Percentiles rank a stretch among this genome's conserved stretches.
phyloP scores from a whole-genome alignment of 2,888 invertebrate species.

The Toxonevra muliebris region DNA sequence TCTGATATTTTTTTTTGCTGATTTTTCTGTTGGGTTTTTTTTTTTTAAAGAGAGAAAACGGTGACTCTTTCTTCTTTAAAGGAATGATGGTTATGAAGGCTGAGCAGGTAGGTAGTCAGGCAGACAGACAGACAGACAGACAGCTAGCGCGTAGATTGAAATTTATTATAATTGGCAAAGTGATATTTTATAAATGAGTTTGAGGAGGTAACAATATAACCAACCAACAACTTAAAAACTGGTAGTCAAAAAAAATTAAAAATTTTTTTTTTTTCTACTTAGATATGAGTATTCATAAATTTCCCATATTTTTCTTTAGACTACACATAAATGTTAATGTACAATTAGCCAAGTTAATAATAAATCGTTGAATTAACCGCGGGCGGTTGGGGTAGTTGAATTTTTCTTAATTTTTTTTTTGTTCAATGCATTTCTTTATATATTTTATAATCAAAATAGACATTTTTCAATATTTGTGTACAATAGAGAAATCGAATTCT shows the following conservation, averaged over 20 bases:
- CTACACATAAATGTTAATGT: not conserved
- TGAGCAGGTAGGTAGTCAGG: too few relatives aligned
- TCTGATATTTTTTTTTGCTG: not conserved
- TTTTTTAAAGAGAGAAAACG: not conserved
- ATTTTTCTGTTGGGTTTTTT: not conserved
- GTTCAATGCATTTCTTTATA: not conserved
- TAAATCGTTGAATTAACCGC: not conserved
- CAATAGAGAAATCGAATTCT: too few relatives aligned
- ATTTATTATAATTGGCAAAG: constrained; percentile 32
- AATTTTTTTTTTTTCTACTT: not conserved
- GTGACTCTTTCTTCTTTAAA: not conserved
- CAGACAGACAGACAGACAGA: not conserved
- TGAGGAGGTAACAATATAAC: not conserved
- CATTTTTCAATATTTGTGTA: too few relatives aligned
- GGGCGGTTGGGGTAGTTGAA: not conserved
- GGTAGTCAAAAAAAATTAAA: not conserved
- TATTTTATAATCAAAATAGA: too few relatives aligned
- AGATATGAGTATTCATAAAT: not conserved
- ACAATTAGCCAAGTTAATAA: constrained; percentile 6
- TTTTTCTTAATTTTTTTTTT: not conserved
- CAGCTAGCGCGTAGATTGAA: constrained; percentile 18
- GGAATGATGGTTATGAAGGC: too few relatives aligned
- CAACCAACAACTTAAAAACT: constrained; percentile 7
- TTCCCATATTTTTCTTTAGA: not conserved
- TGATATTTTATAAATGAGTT: constrained; percentile 28